These are phyloP conservation scores for Nilaparvata lugens DNA, from an alignment of 1,140 invertebrate genomes.

Conservation along the genomic window DNA sequence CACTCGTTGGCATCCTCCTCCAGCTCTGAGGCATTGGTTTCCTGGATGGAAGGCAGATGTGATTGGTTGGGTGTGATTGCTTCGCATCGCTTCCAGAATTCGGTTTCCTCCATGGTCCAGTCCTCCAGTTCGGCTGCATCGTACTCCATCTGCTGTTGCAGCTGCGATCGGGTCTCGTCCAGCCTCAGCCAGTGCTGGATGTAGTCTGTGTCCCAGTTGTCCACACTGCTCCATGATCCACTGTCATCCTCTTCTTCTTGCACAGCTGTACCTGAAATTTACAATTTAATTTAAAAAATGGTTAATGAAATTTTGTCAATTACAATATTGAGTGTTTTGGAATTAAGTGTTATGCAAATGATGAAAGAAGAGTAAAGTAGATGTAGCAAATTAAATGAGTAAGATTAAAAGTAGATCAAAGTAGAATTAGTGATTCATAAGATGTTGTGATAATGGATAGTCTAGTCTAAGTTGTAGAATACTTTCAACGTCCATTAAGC, in stretches of 20 bases:
- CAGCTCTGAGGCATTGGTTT: conserved; percentile 10
- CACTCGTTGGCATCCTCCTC: conserved; percentile 47
- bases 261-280: background rate
- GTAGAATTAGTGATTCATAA: no score
- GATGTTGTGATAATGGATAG: no score
- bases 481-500: no score
- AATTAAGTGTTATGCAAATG: no score
- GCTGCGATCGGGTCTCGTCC: conserved; percentile 53
- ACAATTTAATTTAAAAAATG: no score
- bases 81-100: conserved; percentile 7
- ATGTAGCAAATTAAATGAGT: no score
- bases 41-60: conserved; percentile 19
- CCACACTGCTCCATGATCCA: conserved; percentile 15
- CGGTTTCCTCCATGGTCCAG: conserved; percentile 50
- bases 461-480: no score
- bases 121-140: conserved; percentile 66
- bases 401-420: no score
- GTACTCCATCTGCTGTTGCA: conserved; percentile 60
- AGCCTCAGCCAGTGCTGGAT: conserved; percentile 62
- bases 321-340: no score
- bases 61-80: conserved; percentile 10
- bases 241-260: conserved; percentile 13
- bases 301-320: no score
- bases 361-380: no score
- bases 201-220: conserved; percentile 56